phyloP scores from a whole-genome alignment of 35 echinoderm and acorn worm genomes.

The Stichopus chloronotus region DNA sequence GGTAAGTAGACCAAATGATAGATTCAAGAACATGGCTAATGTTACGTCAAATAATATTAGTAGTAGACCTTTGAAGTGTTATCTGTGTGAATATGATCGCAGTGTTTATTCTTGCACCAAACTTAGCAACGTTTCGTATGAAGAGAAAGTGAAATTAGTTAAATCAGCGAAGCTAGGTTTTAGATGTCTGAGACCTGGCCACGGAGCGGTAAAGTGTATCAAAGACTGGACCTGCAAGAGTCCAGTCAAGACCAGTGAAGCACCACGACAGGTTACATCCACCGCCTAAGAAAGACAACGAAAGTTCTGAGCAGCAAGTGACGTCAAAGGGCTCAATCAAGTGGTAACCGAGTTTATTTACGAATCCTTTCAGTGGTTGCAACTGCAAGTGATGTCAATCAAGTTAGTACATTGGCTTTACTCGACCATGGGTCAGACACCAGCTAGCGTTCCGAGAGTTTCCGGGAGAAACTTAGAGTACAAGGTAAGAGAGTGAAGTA shows the following conservation, averaged over 20 bases:
- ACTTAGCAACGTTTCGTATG: background rate
- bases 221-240: constrained; percentile 44
- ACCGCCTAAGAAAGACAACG: background rate
- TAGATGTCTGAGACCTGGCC: constrained; percentile 32
- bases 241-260: constrained; percentile 17
- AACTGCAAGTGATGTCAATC: background rate
- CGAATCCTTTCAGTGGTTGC: constrained; percentile 46
- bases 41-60: constrained; percentile 14
- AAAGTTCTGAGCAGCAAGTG: background rate
- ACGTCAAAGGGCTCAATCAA: background rate
- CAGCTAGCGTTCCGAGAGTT: constrained; percentile 21
- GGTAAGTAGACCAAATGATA: background rate
- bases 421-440: constrained; percentile 50
- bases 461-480: background rate
- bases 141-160: constrained; percentile 23
- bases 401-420: constrained; percentile 46
- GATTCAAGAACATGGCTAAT: background rate
- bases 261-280: constrained; percentile 35
- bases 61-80: constrained; percentile 32
- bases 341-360: constrained; percentile 22
- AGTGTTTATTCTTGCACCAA: background rate
- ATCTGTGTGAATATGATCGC: constrained; percentile 18
- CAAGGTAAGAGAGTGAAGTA: background rate
- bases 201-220: background rate
- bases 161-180: constrained; percentile 32